Conservation (phyloP, 2,797 vertebrate species). For the Myotis findleyi region DNA sequence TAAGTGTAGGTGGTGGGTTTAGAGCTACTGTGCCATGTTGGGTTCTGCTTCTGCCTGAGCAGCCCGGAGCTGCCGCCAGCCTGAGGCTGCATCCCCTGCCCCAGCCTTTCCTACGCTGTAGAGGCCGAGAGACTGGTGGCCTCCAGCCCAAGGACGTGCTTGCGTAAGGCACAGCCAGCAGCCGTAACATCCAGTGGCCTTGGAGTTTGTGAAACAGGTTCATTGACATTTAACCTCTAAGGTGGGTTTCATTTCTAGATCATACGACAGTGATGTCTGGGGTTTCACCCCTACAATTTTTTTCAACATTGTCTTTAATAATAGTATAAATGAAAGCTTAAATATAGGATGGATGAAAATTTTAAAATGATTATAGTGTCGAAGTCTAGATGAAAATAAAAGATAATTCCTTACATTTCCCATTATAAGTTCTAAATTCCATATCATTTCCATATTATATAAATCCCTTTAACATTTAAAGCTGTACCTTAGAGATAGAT, state of each 20-base stretch:
- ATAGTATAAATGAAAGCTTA: neutral
- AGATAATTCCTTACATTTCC: constrained; percentile 10
- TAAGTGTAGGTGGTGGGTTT: neutral
- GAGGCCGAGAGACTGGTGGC: neutral
- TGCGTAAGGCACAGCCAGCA: neutral
- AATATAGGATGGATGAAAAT: neutral
- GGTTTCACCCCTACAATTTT: neutral
- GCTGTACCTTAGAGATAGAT: neutral
- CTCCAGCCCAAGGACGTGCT: too few species aligned
- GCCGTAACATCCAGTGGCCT: neutral
- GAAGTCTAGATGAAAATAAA: neutral
- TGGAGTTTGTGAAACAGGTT: neutral
- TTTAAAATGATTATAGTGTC: neutral
- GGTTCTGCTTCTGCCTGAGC: neutral
- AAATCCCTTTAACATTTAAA: constrained; percentile 18
- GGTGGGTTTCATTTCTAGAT: neutral
- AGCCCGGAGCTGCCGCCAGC: neutral
- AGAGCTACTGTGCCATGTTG: neutral
- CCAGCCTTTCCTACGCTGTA: too few species aligned
- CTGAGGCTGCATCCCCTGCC: neutral
- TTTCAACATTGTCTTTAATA: neutral
- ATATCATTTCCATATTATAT: neutral
- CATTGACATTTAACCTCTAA: neutral
- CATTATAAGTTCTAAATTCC: constrained; percentile 12
- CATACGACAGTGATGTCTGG: neutral